phyloP scores from a whole-genome alignment of 2,888 invertebrate genomes.

The Synergus japonicus region DNA sequence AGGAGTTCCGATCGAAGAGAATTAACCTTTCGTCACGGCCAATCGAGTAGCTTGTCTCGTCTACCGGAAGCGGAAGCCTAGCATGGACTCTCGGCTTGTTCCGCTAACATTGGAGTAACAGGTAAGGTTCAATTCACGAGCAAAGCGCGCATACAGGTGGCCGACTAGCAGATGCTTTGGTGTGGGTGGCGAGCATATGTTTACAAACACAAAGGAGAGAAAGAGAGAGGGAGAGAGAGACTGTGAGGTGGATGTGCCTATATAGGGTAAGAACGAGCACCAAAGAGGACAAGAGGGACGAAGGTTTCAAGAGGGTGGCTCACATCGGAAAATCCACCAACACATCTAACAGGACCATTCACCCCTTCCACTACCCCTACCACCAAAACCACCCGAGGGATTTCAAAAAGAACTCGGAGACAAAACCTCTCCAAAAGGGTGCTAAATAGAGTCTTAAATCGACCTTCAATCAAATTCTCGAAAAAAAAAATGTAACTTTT shows the following conservation, averaged over 20 bases:
- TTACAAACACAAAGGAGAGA: conserved; percentile 63
- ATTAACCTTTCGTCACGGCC: conserved; percentile 57
- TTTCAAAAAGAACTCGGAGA: conserved; percentile 40
- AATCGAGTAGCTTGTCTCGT: conserved; percentile 60
- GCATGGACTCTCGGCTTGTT: conserved; percentile 53
- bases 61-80: conserved; percentile 67
- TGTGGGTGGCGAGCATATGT: conserved; percentile 64
- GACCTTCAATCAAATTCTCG: background rate
- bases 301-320: conserved; percentile 53
- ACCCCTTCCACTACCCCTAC: conserved; percentile 47
- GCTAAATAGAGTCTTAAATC: conserved; percentile 26
- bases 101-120: conserved; percentile 70
- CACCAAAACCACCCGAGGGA: conserved; percentile 51
- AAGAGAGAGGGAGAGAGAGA: conserved; percentile 43
- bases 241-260: conserved; percentile 47
- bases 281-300: conserved; percentile 52
- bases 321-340: conserved; percentile 53
- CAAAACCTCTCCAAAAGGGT: conserved; percentile 2
- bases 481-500: background rate
- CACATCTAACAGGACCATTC: conserved; percentile 41
- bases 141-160: conserved; percentile 77
- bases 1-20: conserved; percentile 41
- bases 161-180: conserved; percentile 65
- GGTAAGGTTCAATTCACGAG: conserved; percentile 75
- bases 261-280: conserved; percentile 48